Percentiles rank a stretch among this genome's conserved stretches.
phyloP scores from a whole-genome alignment of 2,797 vertebrate genomes.

The Mionectes olivaceus region DNA sequence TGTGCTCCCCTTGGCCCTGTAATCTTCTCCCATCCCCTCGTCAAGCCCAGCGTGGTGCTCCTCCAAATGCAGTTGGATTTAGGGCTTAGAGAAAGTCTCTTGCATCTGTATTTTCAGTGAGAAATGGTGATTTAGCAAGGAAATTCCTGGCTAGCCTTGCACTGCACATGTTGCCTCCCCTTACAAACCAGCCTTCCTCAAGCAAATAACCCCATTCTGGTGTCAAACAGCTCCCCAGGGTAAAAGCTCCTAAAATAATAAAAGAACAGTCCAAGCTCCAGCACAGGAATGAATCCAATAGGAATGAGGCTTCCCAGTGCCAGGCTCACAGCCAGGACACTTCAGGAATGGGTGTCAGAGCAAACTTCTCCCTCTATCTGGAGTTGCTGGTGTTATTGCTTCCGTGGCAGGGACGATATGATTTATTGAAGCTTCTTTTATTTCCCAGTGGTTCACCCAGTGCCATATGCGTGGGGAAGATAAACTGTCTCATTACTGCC shows the following conservation, averaged over 20 bases:
- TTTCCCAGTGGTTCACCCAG: slow-evolving; percentile 33
- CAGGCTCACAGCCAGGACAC: fast-evolving
- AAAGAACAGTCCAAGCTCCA: neutral
- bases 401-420: neutral
- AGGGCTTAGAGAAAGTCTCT: neutral
- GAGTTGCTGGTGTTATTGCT: neutral
- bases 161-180: neutral
- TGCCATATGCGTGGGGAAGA: neutral
- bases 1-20: neutral
- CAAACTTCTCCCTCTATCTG: neutral
- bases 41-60: neutral
- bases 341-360: fast-evolving
- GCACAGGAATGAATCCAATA: neutral
- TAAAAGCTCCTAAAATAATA: neutral
- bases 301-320: neutral
- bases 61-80: neutral
- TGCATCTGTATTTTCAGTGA: neutral
- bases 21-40: fast-evolving
- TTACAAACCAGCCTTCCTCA: neutral
- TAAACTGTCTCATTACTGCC: neutral
- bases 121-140: neutral
- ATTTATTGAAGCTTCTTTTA: slow-evolving; percentile 23
- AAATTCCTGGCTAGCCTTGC: neutral
- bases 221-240: neutral
- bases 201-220: fast-evolving